These are phyloP conservation scores for Corbicula japonica DNA, from an alignment of 2,888 invertebrate species.

Conservation along the genomic window DNA sequence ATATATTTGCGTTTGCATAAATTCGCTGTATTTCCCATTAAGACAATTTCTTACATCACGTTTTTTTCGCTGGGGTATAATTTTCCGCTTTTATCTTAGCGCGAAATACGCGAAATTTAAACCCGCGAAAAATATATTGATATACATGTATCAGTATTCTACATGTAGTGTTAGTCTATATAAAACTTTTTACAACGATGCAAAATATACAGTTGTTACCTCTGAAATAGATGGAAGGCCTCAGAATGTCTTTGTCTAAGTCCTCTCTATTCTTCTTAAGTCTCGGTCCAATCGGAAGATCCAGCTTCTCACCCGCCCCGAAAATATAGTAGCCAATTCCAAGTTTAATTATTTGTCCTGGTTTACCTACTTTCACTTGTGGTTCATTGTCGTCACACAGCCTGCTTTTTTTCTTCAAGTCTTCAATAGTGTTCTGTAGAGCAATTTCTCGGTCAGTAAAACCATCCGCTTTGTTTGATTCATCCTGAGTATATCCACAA, in stretches of 20 bases:
- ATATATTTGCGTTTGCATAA: too few relatives aligned
- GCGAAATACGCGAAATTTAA: too few relatives aligned
- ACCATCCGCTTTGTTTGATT: not conserved
- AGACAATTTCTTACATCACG: too few relatives aligned
- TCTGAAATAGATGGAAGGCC: constrained; percentile 56
- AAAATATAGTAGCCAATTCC: constrained; percentile 56
- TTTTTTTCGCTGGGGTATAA: too few relatives aligned
- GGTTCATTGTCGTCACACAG: constrained; percentile 2
- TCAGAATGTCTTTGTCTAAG: constrained; percentile 14
- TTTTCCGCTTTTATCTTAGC: too few relatives aligned
- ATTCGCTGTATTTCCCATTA: too few relatives aligned
- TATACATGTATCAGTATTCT: too few relatives aligned
- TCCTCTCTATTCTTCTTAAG: constrained; percentile 23
- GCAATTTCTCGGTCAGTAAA: not conserved
- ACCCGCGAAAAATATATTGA: too few relatives aligned
- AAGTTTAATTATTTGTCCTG: constrained; percentile 27
- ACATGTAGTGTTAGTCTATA: too few relatives aligned
- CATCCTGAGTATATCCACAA: not conserved
- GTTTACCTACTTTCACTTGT: not conserved
- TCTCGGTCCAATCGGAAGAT: constrained; percentile 52
- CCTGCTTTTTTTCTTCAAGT: constrained; percentile 15
- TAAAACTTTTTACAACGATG: too few relatives aligned
- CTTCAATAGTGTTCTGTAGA: not conserved
- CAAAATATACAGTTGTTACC: too few relatives aligned
- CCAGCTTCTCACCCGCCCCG: constrained; percentile 43